Percentiles rank a stretch among this genome's conserved stretches.
Conservation (phyloP, 2,113 vertebrate genomes). For the Oreochromis tanganicae region DNA sequence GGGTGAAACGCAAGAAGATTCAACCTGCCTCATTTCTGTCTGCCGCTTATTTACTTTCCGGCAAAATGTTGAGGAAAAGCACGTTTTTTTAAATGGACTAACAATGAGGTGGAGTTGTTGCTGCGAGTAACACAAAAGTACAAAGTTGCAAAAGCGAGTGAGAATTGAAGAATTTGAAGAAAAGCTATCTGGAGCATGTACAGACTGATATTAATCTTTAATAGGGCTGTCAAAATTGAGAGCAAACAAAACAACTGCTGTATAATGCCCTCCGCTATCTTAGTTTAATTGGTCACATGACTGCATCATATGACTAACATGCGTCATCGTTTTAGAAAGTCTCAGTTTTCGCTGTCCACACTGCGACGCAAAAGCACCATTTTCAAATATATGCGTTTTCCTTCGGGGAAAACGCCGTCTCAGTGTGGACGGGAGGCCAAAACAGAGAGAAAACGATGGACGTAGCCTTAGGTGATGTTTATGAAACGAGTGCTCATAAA, state of each 20-base stretch:
- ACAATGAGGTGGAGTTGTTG: not conserved
- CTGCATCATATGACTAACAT: not conserved
- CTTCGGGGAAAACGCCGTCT: not conserved
- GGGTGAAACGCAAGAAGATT: accelerated
- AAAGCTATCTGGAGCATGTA: not conserved
- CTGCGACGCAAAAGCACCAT: accelerated
- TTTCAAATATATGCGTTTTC: not conserved
- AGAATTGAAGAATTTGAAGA: not conserved
- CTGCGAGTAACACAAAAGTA: not conserved
- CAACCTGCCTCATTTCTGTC: accelerated
- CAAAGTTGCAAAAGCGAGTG: not conserved
- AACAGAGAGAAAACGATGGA: not conserved
- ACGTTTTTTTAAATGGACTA: not conserved
- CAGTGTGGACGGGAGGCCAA: not conserved
- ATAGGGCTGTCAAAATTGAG: accelerated
- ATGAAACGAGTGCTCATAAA: not conserved
- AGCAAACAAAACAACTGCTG: not conserved
- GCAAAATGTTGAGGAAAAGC: not conserved
- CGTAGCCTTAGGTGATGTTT: not conserved
- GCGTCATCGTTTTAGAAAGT: accelerated
- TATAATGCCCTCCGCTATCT: accelerated
- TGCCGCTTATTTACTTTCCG: accelerated
- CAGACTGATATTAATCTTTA: not conserved
- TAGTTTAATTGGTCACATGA: not conserved
- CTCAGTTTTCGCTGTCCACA: accelerated